A percentile compares a stretch with the other conserved stretches of the same genome.
phyloP scores from a whole-genome alignment of 2,113 vertebrate species.

The Clarias gariepinus region DNA sequence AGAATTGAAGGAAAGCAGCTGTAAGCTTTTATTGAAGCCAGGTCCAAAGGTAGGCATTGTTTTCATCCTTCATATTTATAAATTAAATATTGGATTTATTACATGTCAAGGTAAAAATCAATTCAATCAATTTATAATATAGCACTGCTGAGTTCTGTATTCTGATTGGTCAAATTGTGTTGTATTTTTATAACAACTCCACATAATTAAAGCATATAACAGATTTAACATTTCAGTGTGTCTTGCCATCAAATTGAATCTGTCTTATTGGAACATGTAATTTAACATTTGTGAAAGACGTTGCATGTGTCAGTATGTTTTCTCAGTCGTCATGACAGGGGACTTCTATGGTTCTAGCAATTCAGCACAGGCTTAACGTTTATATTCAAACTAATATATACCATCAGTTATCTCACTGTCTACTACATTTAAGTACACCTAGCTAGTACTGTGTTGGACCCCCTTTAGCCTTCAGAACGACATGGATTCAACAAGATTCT shows the following conservation, averaged over 20 bases:
- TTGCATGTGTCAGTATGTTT: background rate
- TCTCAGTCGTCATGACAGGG: background rate
- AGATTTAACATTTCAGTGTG: background rate
- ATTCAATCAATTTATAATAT: background rate
- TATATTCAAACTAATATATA: too few relatives aligned
- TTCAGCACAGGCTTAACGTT: too few relatives aligned
- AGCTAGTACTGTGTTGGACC: too few relatives aligned
- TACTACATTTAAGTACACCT: too few relatives aligned
- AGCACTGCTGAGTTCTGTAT: background rate
- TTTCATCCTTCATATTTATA: background rate
- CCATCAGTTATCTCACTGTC: too few relatives aligned
- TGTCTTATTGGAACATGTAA: background rate
- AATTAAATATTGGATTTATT: background rate
- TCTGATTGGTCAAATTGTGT: background rate
- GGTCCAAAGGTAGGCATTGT: background rate
- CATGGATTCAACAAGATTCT: too few relatives aligned
- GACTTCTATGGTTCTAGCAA: background rate
- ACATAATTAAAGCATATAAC: background rate
- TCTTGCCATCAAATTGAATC: background rate
- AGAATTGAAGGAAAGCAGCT: background rate
- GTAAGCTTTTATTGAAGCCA: background rate
- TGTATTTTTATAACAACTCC: background rate
- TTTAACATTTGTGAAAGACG: background rate
- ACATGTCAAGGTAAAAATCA: background rate
- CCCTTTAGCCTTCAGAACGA: too few relatives aligned